Conservation (phyloP, 2,113 vertebrate species). For the Podarcis raffonei region DNA sequence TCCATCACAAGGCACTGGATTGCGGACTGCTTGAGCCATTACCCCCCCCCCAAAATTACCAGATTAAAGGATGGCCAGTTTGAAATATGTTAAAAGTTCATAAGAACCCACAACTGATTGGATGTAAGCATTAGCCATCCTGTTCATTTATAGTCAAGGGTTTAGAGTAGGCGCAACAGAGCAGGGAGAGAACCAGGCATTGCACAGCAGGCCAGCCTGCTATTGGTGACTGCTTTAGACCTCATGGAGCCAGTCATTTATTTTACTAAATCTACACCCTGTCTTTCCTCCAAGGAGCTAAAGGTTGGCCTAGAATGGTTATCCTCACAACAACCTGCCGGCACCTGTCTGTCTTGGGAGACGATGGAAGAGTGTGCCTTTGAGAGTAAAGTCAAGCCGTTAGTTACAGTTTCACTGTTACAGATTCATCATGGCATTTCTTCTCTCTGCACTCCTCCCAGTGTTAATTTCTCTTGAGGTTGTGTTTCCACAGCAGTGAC, state of each 20-base stretch:
- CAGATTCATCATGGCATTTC: no score
- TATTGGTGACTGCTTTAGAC: neutral
- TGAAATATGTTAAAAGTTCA: neutral
- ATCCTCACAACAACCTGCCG: neutral
- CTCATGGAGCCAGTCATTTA: neutral
- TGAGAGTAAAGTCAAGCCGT: no score
- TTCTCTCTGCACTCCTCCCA: no score
- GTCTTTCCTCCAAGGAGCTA: neutral
- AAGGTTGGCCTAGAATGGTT: neutral
- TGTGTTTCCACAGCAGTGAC: no score
- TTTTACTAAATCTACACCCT: neutral
- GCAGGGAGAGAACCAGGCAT: neutral
- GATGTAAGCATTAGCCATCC: no score
- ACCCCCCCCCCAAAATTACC: neutral
- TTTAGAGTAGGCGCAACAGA: neutral
- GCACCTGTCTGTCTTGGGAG: no score
- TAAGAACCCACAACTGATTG: neutral
- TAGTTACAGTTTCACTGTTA: no score
- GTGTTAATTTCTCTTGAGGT: no score
- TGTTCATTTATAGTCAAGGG: neutral
- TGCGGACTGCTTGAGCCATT: neutral
- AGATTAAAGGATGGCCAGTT: neutral
- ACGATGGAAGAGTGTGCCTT: no score
- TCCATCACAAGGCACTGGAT: neutral
- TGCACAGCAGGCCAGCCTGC: neutral